Evolutionary conservation across 2,888 invertebrate genomes (phyloP).

Genomic region (Drosophila setosimentum): DNA sequence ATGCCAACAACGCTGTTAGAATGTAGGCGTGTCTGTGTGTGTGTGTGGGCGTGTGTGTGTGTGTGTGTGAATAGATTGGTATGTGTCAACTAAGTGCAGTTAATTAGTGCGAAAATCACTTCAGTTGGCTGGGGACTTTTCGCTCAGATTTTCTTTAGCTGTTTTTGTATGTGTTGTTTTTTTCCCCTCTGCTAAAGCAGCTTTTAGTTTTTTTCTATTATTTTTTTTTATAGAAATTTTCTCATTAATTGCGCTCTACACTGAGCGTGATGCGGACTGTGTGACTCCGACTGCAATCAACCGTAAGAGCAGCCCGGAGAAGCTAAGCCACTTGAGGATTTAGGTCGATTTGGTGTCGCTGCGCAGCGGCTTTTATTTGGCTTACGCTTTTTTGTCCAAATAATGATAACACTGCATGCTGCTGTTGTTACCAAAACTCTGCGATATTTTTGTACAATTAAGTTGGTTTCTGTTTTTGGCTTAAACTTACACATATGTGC

Average conservation of each 20-base stretch:
- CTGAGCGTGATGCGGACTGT: neutral
- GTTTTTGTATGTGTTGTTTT: constrained; percentile 42
- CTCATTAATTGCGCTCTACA: constrained; percentile 64
- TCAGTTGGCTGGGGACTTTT: constrained; percentile 75
- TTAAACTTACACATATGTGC: constrained; percentile 2
- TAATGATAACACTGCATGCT: neutral
- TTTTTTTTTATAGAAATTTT: constrained; percentile 70
- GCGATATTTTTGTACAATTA: constrained; percentile 1
- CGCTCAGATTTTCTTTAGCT: constrained; percentile 69
- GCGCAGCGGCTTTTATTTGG: constrained; percentile 26
- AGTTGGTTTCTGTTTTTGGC: constrained; percentile 3
- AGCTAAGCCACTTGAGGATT: constrained; percentile 69
- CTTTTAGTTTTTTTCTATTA: constrained; percentile 46
- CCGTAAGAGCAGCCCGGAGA: constrained; percentile 51
- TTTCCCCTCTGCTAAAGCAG: constrained; percentile 36
- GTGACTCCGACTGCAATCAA: constrained; percentile 60
- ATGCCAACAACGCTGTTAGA: constrained; percentile 57
- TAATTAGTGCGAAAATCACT: constrained; percentile 80
- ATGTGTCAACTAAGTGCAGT: constrained; percentile 80
- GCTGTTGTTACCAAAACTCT: constrained; percentile 1
- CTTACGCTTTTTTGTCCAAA: constrained; percentile 12
- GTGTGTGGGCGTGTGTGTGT: constrained; percentile 5
- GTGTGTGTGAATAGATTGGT: constrained; percentile 72
- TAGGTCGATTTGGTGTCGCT: constrained; percentile 65
- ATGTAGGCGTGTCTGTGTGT: constrained; percentile 5